Evolutionary conservation across 2,797 vertebrate genomes (phyloP).

Genomic region (Pseudochaenichthys georgianus): DNA sequence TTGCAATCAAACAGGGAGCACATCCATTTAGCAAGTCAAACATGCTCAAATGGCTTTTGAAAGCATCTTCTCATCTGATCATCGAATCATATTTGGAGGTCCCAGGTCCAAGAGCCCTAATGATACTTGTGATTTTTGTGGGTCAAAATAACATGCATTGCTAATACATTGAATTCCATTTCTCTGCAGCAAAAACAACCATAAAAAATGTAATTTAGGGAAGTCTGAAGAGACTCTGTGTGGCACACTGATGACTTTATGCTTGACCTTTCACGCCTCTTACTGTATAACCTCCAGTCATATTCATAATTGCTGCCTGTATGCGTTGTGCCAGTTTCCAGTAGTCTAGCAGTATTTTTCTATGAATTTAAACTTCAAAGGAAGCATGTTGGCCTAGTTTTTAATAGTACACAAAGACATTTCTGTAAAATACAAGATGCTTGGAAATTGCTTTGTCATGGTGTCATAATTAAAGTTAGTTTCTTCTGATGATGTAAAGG

Average conservation of each 20-base stretch:
- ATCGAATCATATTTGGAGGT: constrained; percentile 61
- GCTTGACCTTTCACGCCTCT: constrained; percentile 75
- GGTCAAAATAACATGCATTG: constrained; percentile 46
- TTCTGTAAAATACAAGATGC: constrained; percentile 54
- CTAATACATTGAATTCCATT: constrained; percentile 50
- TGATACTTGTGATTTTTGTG: constrained; percentile 49
- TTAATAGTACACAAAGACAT: too few species aligned
- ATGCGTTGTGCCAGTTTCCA: constrained; percentile 47
- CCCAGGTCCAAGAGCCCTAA: constrained; percentile 35
- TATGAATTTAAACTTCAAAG: constrained; percentile 60
- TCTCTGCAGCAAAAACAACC: constrained; percentile 49
- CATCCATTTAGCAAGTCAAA: constrained; percentile 77
- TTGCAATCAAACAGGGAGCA: constrained; percentile 82
- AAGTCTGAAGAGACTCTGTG: constrained; percentile 69
- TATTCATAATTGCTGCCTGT: constrained; percentile 65
- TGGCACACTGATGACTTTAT: constrained; percentile 71
- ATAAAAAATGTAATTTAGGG: constrained; percentile 54
- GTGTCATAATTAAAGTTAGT: constrained; percentile 15
- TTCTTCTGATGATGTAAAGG: constrained; percentile 14
- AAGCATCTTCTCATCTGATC: constrained; percentile 68
- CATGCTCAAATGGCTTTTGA: constrained; percentile 69
- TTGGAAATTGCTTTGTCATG: constrained; percentile 29
- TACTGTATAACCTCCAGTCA: constrained; percentile 62
- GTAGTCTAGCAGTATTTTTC: constrained; percentile 46
- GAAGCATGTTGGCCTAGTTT: constrained; percentile 20